Base-by-base conservation (phyloP, 1,140 invertebrate genomes). In the Zelostemma sp. region DNA sequence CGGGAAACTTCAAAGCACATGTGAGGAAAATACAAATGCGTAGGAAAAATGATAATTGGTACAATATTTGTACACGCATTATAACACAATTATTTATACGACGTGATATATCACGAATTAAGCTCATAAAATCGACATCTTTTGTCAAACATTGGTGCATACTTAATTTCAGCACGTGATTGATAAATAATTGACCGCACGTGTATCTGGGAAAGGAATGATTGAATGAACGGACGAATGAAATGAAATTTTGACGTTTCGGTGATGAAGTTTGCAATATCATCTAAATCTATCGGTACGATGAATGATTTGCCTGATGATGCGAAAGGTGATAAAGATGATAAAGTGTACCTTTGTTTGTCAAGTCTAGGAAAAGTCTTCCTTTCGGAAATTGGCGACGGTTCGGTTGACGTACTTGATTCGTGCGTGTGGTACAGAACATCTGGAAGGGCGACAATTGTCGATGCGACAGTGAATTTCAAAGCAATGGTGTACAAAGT, bases 391-490 rank as follows among this genome's bases (percentile, higher is more conserved):
- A 84, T 86, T 80, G 85, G 86, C 81, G 85, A 87, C 76, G 84
- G 84, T 80, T 86, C 85, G 73, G 85, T 86, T 81, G 85, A 87
- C 77, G 85, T 87, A 80, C 84, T 86, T 80, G 85, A 86, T 82
- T 86, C 85, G 75, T 85, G 85, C 70, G 83, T 84, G 80, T 86
- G 85, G 80, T 86, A 86, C 73, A 86, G 80, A 77, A 84, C 81
- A 81, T 85, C 80, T 84, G 73, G 38, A 73, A 79, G 46, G 61
- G 68, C 73, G 72, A 62, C 56, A 71, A 67, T 57, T 68, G 74
- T 73, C 67, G 73, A 66, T 28, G 57, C 35, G 50, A 69, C 12
- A 57, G 59, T 55, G 54, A 57, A 46, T 46, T 46, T 11, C 9
- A 61, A 35, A 50, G 72, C 63, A 61, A 49, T 47, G 50, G 8